Percentiles rank a stretch among this genome's conserved stretches.
Conservation (phyloP, 2,888 invertebrate species). For the Apeira syringaria region DNA sequence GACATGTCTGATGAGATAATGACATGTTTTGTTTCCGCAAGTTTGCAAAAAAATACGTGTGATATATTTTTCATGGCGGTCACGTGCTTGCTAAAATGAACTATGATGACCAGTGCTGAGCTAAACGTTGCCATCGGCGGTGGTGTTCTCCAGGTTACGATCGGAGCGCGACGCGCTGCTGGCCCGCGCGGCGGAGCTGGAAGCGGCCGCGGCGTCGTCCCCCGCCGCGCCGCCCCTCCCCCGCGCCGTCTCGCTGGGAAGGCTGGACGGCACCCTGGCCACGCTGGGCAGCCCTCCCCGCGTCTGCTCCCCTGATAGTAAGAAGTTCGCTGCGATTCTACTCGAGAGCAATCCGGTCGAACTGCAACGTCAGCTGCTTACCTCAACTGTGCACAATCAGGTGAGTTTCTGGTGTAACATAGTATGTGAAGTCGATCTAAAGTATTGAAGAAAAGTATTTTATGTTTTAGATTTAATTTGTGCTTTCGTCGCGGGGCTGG, state of each 20-base stretch:
- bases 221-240: slow-evolving; percentile 41
- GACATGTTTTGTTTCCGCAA: too few species aligned
- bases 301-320: slow-evolving; percentile 87
- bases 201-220: slow-evolving; percentile 46
- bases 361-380: slow-evolving; percentile 92
- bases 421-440: too few species aligned
- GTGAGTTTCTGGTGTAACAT: slow-evolving; percentile 75
- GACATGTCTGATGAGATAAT: too few species aligned
- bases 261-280: slow-evolving; percentile 87
- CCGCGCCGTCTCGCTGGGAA: slow-evolving; percentile 84
- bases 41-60: too few species aligned
- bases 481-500: too few species aligned
- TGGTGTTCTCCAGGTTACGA: slow-evolving; percentile 49
- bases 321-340: slow-evolving; percentile 92
- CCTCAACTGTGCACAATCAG: slow-evolving; percentile 93
- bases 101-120: too few species aligned
- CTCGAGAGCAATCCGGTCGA: slow-evolving; percentile 92
- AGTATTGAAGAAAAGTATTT: too few species aligned
- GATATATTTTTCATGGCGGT: too few species aligned
- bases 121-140: neutral
- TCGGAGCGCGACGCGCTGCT: slow-evolving; percentile 90
- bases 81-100: too few species aligned
- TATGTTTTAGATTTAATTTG: too few species aligned
- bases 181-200: slow-evolving; percentile 87
- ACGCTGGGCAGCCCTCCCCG: slow-evolving; percentile 85